Conservation (phyloP, 1,140 invertebrate genomes). For the Hylaeus anthracinus region DNA sequence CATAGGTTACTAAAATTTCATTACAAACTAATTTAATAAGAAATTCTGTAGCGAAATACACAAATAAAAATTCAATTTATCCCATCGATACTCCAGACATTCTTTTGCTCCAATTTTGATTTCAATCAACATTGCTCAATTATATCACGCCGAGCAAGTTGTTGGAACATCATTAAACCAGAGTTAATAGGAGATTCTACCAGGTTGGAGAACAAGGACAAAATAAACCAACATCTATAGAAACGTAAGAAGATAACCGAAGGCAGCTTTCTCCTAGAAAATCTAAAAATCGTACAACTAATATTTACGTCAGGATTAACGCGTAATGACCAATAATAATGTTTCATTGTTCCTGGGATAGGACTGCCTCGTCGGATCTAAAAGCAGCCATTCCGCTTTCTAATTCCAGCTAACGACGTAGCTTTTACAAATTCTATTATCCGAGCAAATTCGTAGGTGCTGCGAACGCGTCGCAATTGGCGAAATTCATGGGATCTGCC, state of each 20-base stretch:
- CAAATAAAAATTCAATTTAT: too few species aligned
- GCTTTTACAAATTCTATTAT: constrained; percentile 25
- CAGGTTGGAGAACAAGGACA: too few species aligned
- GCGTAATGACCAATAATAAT: constrained; percentile 20
- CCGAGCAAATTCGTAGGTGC: neutral
- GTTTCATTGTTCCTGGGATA: constrained; percentile 10
- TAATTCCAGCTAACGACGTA: neutral
- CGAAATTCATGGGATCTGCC: constrained; percentile 41
- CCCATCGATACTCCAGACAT: too few species aligned
- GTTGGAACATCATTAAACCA: too few species aligned
- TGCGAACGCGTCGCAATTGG: neutral
- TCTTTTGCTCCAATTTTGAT: too few species aligned
- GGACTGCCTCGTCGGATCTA: neutral
- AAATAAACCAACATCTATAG: too few species aligned
- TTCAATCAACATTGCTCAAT: too few species aligned
- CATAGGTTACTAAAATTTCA: too few species aligned
- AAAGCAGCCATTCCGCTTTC: constrained; percentile 11
- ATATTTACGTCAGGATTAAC: constrained; percentile 3
- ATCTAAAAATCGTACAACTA: neutral
- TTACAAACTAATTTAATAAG: too few species aligned
- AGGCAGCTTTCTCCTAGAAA: constrained; percentile 4
- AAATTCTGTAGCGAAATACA: too few species aligned
- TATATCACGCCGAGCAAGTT: too few species aligned
- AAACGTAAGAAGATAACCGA: neutral
- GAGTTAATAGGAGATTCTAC: too few species aligned